Conservation (phyloP, 1,140 invertebrate species). For the Wiebesia pumilae region DNA sequence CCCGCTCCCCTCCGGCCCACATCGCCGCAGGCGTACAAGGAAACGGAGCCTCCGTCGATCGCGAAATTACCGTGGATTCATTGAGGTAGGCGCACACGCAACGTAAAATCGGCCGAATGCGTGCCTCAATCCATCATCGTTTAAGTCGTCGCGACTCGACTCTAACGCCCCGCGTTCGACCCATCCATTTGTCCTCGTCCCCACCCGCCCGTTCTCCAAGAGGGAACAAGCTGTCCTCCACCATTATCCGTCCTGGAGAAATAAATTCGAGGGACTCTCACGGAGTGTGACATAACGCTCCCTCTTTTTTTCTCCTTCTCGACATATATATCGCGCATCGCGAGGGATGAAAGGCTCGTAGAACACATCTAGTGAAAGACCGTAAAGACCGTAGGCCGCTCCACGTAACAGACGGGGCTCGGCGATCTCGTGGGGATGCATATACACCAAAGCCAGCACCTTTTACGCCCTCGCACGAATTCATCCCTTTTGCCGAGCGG, state of each 20-base stretch:
- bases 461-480: constrained; percentile 60
- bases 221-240: constrained; percentile 6
- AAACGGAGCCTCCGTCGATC: background rate
- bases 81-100: background rate
- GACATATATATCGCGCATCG: background rate
- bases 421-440: background rate
- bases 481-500: constrained; percentile 54
- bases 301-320: background rate
- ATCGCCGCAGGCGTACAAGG: background rate
- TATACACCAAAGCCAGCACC: constrained; percentile 47
- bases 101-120: background rate
- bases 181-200: constrained; percentile 3
- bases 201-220: background rate
- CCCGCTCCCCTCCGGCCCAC: background rate
- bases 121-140: constrained; percentile 41
- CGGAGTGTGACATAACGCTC: constrained; percentile 34
- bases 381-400: background rate
- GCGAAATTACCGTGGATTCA: constrained; percentile 6
- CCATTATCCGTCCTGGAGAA: constrained; percentile 11
- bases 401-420: background rate
- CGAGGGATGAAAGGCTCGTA: constrained; percentile 13
- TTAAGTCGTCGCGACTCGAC: constrained; percentile 27
- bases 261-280: constrained; percentile 34
- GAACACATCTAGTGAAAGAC: background rate
- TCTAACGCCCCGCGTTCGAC: constrained; percentile 1